Evolutionary conservation across 2,113 vertebrate species (phyloP), one percentile per base, ranked within the genome.

Genomic region (Toxotes jaculatrix): DNA sequence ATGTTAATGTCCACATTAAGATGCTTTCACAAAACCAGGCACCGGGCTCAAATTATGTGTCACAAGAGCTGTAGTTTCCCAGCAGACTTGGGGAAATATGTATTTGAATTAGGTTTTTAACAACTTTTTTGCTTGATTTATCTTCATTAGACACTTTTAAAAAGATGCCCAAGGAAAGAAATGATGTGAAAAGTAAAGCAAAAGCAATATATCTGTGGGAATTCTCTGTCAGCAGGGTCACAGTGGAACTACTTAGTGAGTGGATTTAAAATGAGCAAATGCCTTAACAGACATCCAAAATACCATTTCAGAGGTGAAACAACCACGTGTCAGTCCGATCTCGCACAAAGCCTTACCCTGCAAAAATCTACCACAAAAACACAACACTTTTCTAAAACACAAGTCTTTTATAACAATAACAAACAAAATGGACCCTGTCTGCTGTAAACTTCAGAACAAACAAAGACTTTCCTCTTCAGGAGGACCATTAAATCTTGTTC

Each of bases 1-100:
- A 96, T 91, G 92, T 95, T 96, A 96, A 95, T 92, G 90, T 92
- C 92, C 94, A 93, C 88, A 95, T 92, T 95, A 95, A 95, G 92
- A 91, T 95, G 95, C 95, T 88, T 93, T 93, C 85, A 92, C 91
- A 91, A 95, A 91, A 91, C 92, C 90, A 93, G 92, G 91, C 86
- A 83, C 79, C 56, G 74, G 91, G 76, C 86, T 84, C 88, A 93
- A 94, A 93, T 95, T 93, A 88, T 89, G 89, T 92, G 91, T 95
- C 94, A 93, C 92, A 90, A 89, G 88, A 90, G 84, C 95, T 91
- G 84, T 94, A 91, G 95, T 95, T 96, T 94, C 75, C 71, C 78
- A 72, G 86, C 43, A 86, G 77, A 82, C 67, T 51, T 51, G 0
- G n/a, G 64, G 57, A 81, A 86, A 83, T 49, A 77, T 70, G 74